Percentiles rank a stretch among this genome's conserved stretches.
phyloP scores from a whole-genome alignment of 2,113 vertebrate species.

The Burhinus bistriatus region DNA sequence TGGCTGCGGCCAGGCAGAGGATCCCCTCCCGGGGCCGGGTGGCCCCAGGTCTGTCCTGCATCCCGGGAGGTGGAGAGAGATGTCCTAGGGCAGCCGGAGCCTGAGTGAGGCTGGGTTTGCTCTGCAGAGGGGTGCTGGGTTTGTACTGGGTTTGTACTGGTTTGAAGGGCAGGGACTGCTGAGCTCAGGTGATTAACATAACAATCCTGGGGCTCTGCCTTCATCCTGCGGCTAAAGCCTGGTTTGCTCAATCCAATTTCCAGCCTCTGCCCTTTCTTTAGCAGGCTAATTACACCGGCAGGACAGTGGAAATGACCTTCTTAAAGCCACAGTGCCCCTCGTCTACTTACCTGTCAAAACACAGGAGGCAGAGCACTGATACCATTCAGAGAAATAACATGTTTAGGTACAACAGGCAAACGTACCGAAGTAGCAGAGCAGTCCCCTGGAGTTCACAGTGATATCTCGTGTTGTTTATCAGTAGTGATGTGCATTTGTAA shows the following conservation, averaged over 20 bases:
- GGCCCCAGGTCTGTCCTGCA: background rate
- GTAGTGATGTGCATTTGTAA: background rate
- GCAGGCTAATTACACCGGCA: conserved; percentile 74
- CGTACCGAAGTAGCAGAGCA: background rate
- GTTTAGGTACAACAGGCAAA: background rate
- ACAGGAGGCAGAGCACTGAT: background rate
- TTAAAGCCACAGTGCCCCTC: conserved; percentile 64
- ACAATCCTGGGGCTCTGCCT: conserved; percentile 74
- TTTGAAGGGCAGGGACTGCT: conserved; percentile 77
- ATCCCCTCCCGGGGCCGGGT: background rate
- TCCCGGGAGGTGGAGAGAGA: background rate
- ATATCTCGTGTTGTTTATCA: background rate
- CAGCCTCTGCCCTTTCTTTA: conserved; percentile 79
- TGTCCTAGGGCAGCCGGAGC: background rate
- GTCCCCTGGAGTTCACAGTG: background rate
- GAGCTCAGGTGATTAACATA: conserved; percentile 81
- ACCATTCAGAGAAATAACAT: background rate
- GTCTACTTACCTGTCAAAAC: conserved; percentile 47
- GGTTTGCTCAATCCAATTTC: conserved; percentile 81
- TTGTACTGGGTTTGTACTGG: conserved; percentile 26
- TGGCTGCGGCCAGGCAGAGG: background rate
- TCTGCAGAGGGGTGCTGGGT: background rate
- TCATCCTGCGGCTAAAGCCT: conserved; percentile 75
- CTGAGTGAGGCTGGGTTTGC: background rate
- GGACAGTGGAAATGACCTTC: conserved; percentile 70